These are phyloP conservation scores for Cyclina sinensis DNA, from an alignment of 1,140 invertebrate genomes.

Conservation along the genomic window DNA sequence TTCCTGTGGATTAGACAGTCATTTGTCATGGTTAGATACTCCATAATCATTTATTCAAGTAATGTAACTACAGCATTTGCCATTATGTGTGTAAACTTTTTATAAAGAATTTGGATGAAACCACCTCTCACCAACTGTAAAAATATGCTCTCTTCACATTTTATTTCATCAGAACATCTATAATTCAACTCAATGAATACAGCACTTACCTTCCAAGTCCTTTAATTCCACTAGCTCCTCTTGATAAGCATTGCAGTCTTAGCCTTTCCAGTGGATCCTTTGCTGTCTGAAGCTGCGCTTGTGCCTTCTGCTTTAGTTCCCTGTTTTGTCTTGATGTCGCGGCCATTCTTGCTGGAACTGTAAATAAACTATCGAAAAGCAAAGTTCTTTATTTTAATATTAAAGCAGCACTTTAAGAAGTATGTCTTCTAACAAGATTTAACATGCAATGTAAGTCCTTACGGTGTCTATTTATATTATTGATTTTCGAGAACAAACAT, in stretches of 20 bases:
- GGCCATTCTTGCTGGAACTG: conserved; percentile 78
- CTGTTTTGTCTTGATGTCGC: conserved; percentile 88
- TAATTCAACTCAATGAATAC: too few relatives aligned
- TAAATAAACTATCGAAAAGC: neutral
- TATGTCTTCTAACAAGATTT: neutral
- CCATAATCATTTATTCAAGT: too few relatives aligned
- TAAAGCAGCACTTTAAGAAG: neutral
- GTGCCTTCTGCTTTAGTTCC: conserved; percentile 93
- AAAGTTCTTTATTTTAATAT: too few relatives aligned
- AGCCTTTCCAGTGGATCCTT: conserved; percentile 95
- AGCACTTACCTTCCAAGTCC: conserved; percentile 95
- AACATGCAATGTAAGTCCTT: neutral
- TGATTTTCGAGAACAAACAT: conserved; percentile 53
- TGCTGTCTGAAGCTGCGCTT: conserved; percentile 86
- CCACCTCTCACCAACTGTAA: too few relatives aligned
- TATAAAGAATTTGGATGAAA: too few relatives aligned
- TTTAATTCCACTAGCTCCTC: conserved; percentile 96
- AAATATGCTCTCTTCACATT: too few relatives aligned
- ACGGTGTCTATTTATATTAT: conserved; percentile 40
- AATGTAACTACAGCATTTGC: too few relatives aligned
- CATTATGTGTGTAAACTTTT: too few relatives aligned
- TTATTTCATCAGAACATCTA: too few relatives aligned
- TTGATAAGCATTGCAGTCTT: conserved; percentile 93
- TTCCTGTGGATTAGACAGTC: too few relatives aligned
- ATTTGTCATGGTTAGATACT: too few relatives aligned